Conservation (phyloP, 2,888 invertebrate genomes). For the Rhyacophila evoluta region DNA sequence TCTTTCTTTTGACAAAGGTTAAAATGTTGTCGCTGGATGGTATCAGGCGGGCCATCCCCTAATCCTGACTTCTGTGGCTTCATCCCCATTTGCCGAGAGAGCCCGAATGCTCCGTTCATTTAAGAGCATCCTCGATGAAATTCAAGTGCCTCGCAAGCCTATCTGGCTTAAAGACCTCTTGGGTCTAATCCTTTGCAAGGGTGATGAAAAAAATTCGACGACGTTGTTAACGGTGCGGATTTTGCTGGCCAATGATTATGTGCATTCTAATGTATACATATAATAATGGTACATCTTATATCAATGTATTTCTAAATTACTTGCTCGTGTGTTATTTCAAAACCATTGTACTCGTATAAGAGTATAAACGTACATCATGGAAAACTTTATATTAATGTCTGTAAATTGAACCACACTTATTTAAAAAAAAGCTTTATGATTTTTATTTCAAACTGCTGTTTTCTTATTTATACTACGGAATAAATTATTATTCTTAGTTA, state of each 20-base stretch:
- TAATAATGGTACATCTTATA: too few species aligned
- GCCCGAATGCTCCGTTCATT: constrained; percentile 15
- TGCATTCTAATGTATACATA: not conserved
- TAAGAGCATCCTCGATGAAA: constrained; percentile 23
- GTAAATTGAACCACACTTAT: too few species aligned
- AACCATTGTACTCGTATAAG: too few species aligned
- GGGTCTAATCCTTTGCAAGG: constrained; percentile 5
- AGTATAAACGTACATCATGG: too few species aligned
- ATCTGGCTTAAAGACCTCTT: constrained; percentile 19
- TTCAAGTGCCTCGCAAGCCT: constrained; percentile 1
- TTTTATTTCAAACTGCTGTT: too few species aligned
- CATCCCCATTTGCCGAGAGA: constrained; percentile 29
- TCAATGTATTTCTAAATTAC: too few species aligned
- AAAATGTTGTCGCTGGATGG: constrained; percentile 33
- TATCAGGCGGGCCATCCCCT: constrained; percentile 5
- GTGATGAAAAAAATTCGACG: not conserved
- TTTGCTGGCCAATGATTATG: not conserved
- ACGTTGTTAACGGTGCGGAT: not conserved
- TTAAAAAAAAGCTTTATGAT: too few species aligned
- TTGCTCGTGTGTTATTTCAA: too few species aligned
- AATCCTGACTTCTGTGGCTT: constrained; percentile 27
- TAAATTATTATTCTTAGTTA: too few species aligned
- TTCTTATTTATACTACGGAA: too few species aligned
- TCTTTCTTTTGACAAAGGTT: constrained; percentile 42
- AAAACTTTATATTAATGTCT: too few species aligned